Evolutionary conservation across 2,888 invertebrate genomes (phyloP), one percentile per base, ranked within the genome.

Genomic region (Salpingus planirostris): DNA sequence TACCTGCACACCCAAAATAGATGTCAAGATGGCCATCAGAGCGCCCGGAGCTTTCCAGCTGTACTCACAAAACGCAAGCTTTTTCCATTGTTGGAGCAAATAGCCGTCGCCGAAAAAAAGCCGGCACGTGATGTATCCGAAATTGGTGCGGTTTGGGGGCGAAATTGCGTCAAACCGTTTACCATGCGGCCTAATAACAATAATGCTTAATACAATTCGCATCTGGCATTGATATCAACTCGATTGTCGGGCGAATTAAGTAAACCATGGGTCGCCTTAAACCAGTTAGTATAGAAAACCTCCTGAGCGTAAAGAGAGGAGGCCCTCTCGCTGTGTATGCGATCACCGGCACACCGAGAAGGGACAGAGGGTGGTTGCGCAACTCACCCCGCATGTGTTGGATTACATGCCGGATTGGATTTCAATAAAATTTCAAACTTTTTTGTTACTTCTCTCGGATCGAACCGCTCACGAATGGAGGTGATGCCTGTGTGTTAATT

Each of bases 161-260:
- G n/a, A n/a, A n/a, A 7, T 22, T 28, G 29, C 24, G 25, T 29
- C 29, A 29, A 29, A 26, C 13, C 21, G n/a, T n/a, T n/a, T n/a
- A n/a, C n/a, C n/a, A n/a, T n/a, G n/a, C n/a, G n/a, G n/a, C 14
- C 30, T 26, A 15, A 15, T 28, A 29, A n/a, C n/a, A n/a, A n/a
- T n/a, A n/a, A n/a, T n/a, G n/a, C n/a, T n/a, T 33, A 38, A 38
- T 31, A 31, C 22, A 50, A 52, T 53, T 49, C 59, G 52, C 63
- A 64, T 63, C 64, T 64, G 64, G 60, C 62, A 60, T 52, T 56
- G 61, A 62, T 62, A 62, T 62, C 54, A 57, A 54, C 49, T 50
- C 49, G 51, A 56, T 55, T 57, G 56, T 57, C 50, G 45, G 43
- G 38, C 52, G 59, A 62, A 61, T 60, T 59, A 60, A 55, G 59